These are phyloP conservation scores for Drosophila sordidula DNA, from an alignment of 2,888 invertebrate species.

Conservation along the genomic window DNA sequence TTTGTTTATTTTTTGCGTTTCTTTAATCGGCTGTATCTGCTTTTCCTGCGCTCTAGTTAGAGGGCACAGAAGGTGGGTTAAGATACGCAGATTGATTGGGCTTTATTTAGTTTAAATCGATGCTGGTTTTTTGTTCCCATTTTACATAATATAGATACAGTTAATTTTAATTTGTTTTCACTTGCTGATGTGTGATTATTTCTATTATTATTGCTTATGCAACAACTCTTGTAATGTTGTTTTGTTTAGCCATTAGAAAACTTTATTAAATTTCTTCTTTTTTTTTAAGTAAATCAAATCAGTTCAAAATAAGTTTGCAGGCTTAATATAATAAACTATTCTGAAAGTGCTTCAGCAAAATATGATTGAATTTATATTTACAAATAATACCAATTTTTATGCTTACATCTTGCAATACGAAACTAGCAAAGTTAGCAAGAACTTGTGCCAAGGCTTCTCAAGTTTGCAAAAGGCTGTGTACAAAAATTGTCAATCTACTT, in stretches of 20 bases:
- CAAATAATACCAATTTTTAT: neutral
- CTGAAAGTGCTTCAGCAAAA: too few species aligned
- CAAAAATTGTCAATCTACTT: neutral
- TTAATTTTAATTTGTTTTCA: neutral
- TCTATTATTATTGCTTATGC: neutral
- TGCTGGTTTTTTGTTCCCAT: neutral
- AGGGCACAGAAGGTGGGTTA: neutral
- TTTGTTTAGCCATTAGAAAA: too few species aligned
- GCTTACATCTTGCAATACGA: too few species aligned
- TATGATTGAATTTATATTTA: neutral
- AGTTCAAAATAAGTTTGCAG: too few species aligned
- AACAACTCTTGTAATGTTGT: neutral
- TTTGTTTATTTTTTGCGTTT: constrained; percentile 37
- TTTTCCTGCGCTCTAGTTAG: constrained; percentile 35
- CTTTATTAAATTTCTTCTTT: too few species aligned
- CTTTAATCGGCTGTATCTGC: constrained; percentile 7
- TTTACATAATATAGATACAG: neutral
- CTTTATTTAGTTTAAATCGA: constrained; percentile 4
- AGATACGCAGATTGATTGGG: constrained; percentile 16
- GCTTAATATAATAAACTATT: too few species aligned
- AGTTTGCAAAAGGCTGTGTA: neutral
- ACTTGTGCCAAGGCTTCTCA: neutral
- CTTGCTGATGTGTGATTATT: neutral
- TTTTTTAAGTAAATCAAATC: too few species aligned
- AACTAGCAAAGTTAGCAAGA: too few species aligned